Conservation (phyloP, 2,113 vertebrate genomes). For the Phaethornis superciliosus region DNA sequence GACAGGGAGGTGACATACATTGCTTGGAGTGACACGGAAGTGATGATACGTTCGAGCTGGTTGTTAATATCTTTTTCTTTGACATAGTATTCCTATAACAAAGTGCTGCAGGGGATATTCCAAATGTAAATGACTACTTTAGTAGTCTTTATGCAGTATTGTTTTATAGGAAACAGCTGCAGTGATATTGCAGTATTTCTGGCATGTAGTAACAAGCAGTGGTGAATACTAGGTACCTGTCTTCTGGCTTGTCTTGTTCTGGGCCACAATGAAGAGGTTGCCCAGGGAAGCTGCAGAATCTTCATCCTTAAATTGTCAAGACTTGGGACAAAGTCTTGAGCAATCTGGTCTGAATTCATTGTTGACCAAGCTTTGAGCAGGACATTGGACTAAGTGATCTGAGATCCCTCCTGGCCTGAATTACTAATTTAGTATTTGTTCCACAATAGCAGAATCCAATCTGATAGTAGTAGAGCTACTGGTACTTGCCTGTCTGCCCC, state of each 20-base stretch:
- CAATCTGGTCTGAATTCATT: background rate
- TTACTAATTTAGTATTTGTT: background rate
- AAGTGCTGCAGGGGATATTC: background rate
- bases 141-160: background rate
- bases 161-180: background rate
- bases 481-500: fast-evolving
- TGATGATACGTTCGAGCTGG: background rate
- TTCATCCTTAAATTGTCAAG: background rate
- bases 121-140: background rate
- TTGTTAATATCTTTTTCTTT: background rate
- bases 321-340: background rate
- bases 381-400: background rate
- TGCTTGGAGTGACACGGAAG: background rate
- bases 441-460: background rate
- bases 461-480: background rate
- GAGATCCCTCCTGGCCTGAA: background rate
- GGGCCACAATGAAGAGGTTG: background rate
- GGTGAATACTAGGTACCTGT: background rate
- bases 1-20: background rate
- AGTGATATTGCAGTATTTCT: background rate
- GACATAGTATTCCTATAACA: background rate
- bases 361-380: background rate
- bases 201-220: background rate
- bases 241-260: background rate
- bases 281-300: background rate